phyloP scores from a whole-genome alignment of 2,888 invertebrate genomes.

The Arctia plantaginis region DNA sequence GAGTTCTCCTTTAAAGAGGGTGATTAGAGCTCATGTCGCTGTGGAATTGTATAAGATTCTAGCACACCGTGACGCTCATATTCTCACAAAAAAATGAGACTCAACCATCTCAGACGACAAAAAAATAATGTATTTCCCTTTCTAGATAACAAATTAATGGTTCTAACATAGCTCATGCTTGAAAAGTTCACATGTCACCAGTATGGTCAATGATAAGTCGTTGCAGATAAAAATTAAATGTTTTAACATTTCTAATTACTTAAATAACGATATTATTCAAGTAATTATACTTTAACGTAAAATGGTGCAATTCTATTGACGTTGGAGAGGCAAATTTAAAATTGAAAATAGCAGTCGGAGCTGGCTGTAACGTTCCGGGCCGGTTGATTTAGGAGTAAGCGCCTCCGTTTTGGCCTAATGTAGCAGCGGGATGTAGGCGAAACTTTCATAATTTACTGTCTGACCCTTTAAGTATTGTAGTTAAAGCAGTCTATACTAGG shows the following conservation, averaged over 20 bases:
- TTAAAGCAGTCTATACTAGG: conserved; percentile 41
- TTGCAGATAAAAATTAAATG: conserved; percentile 45
- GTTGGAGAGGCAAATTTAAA: conserved; percentile 77
- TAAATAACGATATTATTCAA: conserved; percentile 63
- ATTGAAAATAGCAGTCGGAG: conserved; percentile 79
- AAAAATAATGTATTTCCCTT: conserved; percentile 35
- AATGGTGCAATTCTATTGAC: conserved; percentile 74
- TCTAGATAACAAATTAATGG: conserved; percentile 46
- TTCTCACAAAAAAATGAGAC: conserved; percentile 56
- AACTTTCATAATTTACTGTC: conserved; percentile 70
- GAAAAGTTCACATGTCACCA: conserved; percentile 24
- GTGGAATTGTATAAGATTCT: conserved; percentile 67
- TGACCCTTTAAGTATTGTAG: conserved; percentile 49
- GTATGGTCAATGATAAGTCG: conserved; percentile 29
- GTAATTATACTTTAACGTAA: conserved; percentile 72
- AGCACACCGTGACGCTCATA: conserved; percentile 58
- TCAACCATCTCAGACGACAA: conserved; percentile 30
- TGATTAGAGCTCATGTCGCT: conserved; percentile 77
- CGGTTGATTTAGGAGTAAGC: conserved; percentile 69
- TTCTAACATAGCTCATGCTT: conserved; percentile 17
- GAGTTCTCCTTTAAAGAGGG: conserved; percentile 76
- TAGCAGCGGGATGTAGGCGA: conserved; percentile 67
- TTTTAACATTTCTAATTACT: conserved; percentile 63
- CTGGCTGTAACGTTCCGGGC: conserved; percentile 57
- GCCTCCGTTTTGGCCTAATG: conserved; percentile 70